Evolutionary conservation across 1,140 invertebrate genomes (phyloP).

Genomic region (Sycophila sp.): DNA sequence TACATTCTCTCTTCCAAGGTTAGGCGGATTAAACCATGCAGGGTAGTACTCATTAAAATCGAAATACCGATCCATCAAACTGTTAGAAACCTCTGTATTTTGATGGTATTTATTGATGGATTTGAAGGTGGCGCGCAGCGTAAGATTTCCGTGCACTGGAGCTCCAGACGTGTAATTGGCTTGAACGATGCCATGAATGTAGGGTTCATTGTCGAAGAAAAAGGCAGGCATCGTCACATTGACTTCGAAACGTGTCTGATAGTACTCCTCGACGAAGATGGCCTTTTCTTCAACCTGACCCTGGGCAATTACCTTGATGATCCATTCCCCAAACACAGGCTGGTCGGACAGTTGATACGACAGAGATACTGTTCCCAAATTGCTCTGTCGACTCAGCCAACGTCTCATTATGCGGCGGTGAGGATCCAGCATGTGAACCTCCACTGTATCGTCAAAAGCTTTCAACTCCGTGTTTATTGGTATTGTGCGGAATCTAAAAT

Average conservation of each 20-base stretch:
- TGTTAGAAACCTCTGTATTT: background rate
- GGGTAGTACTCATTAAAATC: slow-evolving; percentile 83
- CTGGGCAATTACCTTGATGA: slow-evolving; percentile 87
- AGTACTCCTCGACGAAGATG: slow-evolving; percentile 94
- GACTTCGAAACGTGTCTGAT: slow-evolving; percentile 91
- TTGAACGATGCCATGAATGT: slow-evolving; percentile 84
- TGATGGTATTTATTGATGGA: slow-evolving; percentile 68
- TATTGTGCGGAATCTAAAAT: slow-evolving; percentile 85
- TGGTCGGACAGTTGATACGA: slow-evolving; percentile 91
- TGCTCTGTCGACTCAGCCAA: slow-evolving; percentile 91
- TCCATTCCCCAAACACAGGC: slow-evolving; percentile 92
- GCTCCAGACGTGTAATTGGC: slow-evolving; percentile 94
- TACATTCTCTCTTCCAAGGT: slow-evolving; percentile 66
- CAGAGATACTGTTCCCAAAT: slow-evolving; percentile 90
- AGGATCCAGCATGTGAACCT: slow-evolving; percentile 91
- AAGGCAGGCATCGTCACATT: slow-evolving; percentile 96
- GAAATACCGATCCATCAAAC: slow-evolving; percentile 73
- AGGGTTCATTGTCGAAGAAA: slow-evolving; percentile 86
- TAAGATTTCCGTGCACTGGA: slow-evolving; percentile 86
- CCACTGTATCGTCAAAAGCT: slow-evolving; percentile 86
- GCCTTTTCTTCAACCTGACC: slow-evolving; percentile 86
- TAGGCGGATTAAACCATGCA: slow-evolving; percentile 76
- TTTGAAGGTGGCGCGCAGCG: slow-evolving; percentile 79
- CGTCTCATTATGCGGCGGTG: slow-evolving; percentile 85
- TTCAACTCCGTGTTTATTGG: slow-evolving; percentile 90